Evolutionary conservation across 2,888 invertebrate species (phyloP), one percentile per base, ranked within the genome.

Genomic region (Archips xylosteana): DNA sequence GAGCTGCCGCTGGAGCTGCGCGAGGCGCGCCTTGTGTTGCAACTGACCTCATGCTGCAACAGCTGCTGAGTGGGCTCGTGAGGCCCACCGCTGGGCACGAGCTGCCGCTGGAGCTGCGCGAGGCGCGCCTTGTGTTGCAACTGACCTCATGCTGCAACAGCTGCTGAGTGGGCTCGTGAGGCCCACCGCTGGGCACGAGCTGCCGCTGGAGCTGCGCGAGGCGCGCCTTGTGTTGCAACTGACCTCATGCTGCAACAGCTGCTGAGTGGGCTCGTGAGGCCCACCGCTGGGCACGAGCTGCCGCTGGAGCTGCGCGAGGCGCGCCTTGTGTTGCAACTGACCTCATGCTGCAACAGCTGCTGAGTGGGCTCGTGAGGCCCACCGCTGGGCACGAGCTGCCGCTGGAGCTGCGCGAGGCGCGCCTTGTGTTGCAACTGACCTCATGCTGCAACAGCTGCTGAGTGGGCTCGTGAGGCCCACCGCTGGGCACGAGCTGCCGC

Each of bases 141-240:
- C 59, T 97, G 6, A 90, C 90, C 88, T 90, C 85, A 2, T 82
- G 80, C 4, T 85, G 78, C 65, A 88, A 77, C 78, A 82, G 84
- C 3, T 75, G 67, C 12, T 59, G 42, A 6, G 74, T 49, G 0
- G 81, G 76, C n/a, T 78, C 62, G 4, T 65, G 77, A 0, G 70
- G 75, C 13, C 72, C 71, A 2, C 70, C 32, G 68, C 51, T 59
- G 75, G 62, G 59, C 63, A 73, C 66, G 68, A 75, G 59, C 70
- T 91, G 87, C 4, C 78, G 76, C 76, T 92, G 90, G 0, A 95
- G 81, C 73, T 89, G 87, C 69, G 83, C 80, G 15, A 83, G 75
- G 2, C 95, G 92, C 34, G 95, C 92, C 2, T 94, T 75, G 64
- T 96, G 94, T 42, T 91, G 87, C 61, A 95, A 95, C 59, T 97